phyloP scores from a whole-genome alignment of 1,140 invertebrate species.

The Cardiocondyla obscurior region DNA sequence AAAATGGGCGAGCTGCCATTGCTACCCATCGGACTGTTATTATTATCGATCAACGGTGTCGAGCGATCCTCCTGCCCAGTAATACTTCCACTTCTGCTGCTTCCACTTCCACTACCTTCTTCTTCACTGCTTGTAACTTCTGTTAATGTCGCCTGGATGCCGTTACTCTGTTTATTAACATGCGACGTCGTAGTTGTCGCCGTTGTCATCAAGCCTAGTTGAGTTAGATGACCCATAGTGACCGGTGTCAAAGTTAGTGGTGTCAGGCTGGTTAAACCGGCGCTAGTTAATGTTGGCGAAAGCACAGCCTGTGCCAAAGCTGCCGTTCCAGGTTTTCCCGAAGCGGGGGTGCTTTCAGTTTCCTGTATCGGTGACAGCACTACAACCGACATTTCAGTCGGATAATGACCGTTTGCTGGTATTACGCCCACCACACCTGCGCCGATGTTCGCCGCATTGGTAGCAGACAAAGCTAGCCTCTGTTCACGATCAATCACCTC shows the following conservation, averaged over 20 bases:
- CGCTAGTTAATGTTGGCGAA: slow-evolving; percentile 85
- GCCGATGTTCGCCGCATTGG: slow-evolving; percentile 83
- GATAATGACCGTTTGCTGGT: slow-evolving; percentile 83
- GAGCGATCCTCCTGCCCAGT: slow-evolving; percentile 77
- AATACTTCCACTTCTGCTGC: slow-evolving; percentile 79
- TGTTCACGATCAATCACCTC: slow-evolving; percentile 89
- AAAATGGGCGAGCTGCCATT: slow-evolving; percentile 78
- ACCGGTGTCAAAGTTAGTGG: slow-evolving; percentile 85
- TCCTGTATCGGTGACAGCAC: slow-evolving; percentile 91
- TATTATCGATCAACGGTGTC: slow-evolving; percentile 72
- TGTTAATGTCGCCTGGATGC: slow-evolving; percentile 75
- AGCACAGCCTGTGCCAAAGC: slow-evolving; percentile 89
- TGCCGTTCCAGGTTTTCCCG: slow-evolving; percentile 87
- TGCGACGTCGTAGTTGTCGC: slow-evolving; percentile 73
- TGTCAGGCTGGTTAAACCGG: slow-evolving; percentile 85
- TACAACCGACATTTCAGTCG: slow-evolving; percentile 88
- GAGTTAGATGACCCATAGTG: slow-evolving; percentile 80
- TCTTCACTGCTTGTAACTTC: slow-evolving; percentile 82
- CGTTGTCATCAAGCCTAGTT: slow-evolving; percentile 79
- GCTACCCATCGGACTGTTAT: slow-evolving; percentile 62
- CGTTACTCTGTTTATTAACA: not conserved
- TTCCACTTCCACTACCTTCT: slow-evolving; percentile 76
- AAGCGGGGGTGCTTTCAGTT: slow-evolving; percentile 87
- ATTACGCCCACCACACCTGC: slow-evolving; percentile 88
- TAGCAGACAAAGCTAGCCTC: slow-evolving; percentile 84